Percentiles rank a stretch among this genome's conserved stretches.
These are phyloP conservation scores for Hybos culiciformis DNA, from an alignment of 2,888 invertebrate species.

Conservation along the genomic window DNA sequence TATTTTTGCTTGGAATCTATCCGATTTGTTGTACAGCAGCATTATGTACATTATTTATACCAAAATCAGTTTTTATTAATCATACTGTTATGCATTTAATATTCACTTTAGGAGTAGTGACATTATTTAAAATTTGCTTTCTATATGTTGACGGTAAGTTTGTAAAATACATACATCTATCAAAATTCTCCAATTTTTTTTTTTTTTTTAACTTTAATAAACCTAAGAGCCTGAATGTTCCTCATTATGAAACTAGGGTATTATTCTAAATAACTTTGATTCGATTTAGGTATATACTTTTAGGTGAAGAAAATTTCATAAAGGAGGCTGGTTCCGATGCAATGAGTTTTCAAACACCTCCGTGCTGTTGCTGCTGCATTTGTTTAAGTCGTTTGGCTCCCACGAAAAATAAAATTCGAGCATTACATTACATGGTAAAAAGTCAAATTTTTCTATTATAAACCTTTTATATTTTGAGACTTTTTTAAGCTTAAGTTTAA, in stretches of 20 bases:
- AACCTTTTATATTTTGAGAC: too few relatives aligned
- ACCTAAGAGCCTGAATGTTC: too few relatives aligned
- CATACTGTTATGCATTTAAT: constrained; percentile 32
- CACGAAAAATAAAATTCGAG: too few relatives aligned
- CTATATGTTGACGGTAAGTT: constrained; percentile 30
- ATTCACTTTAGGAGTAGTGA: constrained; percentile 27
- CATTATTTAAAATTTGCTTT: constrained; percentile 29
- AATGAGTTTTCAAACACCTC: constrained; percentile 27
- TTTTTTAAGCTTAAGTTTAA: too few relatives aligned
- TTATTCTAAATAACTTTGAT: too few relatives aligned
- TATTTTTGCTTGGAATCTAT: constrained; percentile 26
- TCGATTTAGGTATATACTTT: too few relatives aligned
- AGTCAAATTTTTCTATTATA: too few relatives aligned
- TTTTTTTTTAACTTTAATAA: too few relatives aligned
- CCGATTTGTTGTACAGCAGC: constrained; percentile 29
- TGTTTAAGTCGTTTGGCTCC: constrained; percentile 26
- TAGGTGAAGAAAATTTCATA: constrained; percentile 29
- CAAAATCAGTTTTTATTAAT: constrained; percentile 28
- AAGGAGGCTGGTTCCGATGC: constrained; percentile 32
- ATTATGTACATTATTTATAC: constrained; percentile 26
- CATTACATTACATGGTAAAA: too few relatives aligned
- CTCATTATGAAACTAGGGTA: too few relatives aligned
- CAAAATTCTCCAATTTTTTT: too few relatives aligned
- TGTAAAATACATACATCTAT: too few relatives aligned
- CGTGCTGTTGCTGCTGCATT: constrained; percentile 26